These are phyloP conservation scores for Agrotis puta DNA, from an alignment of 2,888 invertebrate species.

Conservation along the genomic window DNA sequence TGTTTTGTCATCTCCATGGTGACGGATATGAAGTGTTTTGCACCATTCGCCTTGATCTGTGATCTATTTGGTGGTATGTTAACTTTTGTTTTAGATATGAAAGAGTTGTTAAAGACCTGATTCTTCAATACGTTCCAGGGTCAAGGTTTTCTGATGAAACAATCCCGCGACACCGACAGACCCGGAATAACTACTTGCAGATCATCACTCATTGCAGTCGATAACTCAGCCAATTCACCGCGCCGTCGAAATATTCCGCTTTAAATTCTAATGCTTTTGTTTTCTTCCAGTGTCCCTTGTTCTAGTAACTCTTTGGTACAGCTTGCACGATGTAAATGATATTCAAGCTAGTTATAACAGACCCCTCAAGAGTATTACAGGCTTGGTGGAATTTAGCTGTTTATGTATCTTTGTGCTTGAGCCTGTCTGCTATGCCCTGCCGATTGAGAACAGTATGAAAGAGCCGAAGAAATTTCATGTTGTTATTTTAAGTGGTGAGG, in stretches of 20 bases:
- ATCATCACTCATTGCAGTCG: no score
- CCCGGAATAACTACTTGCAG: no score
- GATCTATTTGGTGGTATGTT: conserved; percentile 74
- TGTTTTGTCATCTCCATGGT: conserved; percentile 75
- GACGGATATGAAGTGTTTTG: conserved; percentile 74
- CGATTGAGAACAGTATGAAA: conserved; percentile 78
- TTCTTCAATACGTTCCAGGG: no score
- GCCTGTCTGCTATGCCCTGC: conserved; percentile 73
- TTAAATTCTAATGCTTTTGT: not conserved
- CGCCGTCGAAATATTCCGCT: not conserved
- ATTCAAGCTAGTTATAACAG: conserved; percentile 49
- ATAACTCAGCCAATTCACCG: not conserved
- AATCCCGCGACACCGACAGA: no score
- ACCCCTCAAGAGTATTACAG: conserved; percentile 58
- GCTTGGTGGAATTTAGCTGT: conserved; percentile 83
- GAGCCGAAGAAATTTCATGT: conserved; percentile 71
- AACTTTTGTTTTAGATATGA: not conserved
- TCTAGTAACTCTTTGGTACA: conserved; percentile 70
- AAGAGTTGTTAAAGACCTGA: no score
- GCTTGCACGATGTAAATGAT: conserved; percentile 15
- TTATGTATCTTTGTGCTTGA: conserved; percentile 90
- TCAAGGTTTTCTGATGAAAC: no score
- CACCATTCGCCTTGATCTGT: conserved; percentile 77
- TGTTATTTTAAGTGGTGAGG: conserved; percentile 72
- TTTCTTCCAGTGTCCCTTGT: conserved; percentile 23